Base-by-base conservation (phyloP, 2,888 invertebrate genomes). In the Pollenia labialis region DNA sequence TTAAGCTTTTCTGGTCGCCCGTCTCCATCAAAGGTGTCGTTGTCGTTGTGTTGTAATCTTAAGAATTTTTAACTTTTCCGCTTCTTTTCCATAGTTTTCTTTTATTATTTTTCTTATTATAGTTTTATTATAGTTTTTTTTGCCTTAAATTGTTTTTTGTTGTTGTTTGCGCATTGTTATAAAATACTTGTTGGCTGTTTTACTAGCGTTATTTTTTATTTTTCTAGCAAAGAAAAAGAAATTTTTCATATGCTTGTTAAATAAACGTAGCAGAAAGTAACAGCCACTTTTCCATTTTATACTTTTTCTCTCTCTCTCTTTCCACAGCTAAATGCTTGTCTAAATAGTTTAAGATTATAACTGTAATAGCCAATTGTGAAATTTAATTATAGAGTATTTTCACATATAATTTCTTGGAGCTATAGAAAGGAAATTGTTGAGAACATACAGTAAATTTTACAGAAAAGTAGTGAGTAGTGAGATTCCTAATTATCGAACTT, bases 51-150 rank as follows among this genome's bases (percentile, higher is more conserved):
- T 66, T 77, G 83, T 81, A 76, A 76, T 86, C 80, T 72, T 80
- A 86, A 80, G 80, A 86, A 86, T 86, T 86, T 32, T 75, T 64
- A 77, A 74, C 74, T 86, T 86, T 79, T 80, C 54, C 66, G 50
- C 50, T 77, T 69, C n/a, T 44, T 11, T 62, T 76, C 4, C 18
- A 44, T 72, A 52, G 52, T 77, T 77, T 76, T 54, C 40, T 69
- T 14, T 71, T 54, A 79, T 50, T 52, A n/a, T 44, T 46, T 76
- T 18, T 32, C 6, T 50, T 52, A 14, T 62, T 82, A 52, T n/a
- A n/a, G n/a, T n/a, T n/a, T n/a, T n/a, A n/a, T n/a, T n/a, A n/a
- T n/a, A n/a, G n/a, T n/a, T n/a, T n/a, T n/a, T n/a, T n/a, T 58
- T 58, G 40, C 14, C 16, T 76, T 40, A 52, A 60, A n/a, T 44